Evolutionary conservation across 2,888 invertebrate genomes (phyloP).

Genomic region (Cheilosia vulpina): DNA sequence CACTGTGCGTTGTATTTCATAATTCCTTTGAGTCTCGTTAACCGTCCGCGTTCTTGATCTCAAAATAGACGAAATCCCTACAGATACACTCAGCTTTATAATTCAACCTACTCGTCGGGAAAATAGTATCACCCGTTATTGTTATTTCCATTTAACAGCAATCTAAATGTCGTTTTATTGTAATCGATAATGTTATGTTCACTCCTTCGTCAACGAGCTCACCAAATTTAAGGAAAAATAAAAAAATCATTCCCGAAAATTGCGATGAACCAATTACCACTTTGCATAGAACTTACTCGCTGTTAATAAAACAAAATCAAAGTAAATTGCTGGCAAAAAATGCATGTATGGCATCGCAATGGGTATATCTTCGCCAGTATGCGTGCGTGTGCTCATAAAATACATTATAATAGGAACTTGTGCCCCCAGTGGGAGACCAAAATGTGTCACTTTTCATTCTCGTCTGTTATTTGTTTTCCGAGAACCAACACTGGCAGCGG

Average conservation of each 20-base stretch:
- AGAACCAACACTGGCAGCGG: background rate
- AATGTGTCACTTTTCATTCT: constrained; percentile 44
- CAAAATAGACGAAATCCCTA: background rate
- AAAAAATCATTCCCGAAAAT: constrained; percentile 1
- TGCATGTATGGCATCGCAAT: constrained; percentile 19
- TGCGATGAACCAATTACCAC: constrained; percentile 24
- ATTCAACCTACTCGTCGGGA: background rate
- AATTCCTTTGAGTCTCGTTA: constrained; percentile 9
- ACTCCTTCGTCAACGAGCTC: background rate
- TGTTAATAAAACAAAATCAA: constrained; percentile 10
- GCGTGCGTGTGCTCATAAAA: background rate
- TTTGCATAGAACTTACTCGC: constrained; percentile 7
- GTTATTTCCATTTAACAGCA: constrained; percentile 17
- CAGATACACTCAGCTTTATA: background rate
- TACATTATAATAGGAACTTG: constrained; percentile 12
- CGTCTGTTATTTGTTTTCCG: constrained; percentile 3
- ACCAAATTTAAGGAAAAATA: background rate
- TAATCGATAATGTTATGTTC: constrained; percentile 22
- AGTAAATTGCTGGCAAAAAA: constrained; percentile 48
- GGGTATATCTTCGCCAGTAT: background rate
- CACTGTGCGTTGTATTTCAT: constrained; percentile 4
- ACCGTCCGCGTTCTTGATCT: background rate
- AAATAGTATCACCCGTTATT: constrained; percentile 2
- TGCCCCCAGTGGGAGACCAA: background rate
- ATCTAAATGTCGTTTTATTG: constrained; percentile 43